These are phyloP conservation scores for Triplophysa bombifrons DNA, from an alignment of 2,797 vertebrate species.

Conservation along the genomic window DNA sequence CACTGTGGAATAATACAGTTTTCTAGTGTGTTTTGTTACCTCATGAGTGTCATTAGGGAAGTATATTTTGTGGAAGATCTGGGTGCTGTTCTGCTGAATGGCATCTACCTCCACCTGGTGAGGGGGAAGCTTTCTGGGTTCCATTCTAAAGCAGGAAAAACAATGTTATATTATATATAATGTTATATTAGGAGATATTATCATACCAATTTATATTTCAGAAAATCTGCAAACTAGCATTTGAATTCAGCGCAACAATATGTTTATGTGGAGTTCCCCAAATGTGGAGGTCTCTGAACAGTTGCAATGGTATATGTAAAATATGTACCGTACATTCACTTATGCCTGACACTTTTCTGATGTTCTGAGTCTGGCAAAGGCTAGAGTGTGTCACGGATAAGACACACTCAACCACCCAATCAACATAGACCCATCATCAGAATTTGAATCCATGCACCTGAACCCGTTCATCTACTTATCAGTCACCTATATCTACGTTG, in stretches of 20 bases:
- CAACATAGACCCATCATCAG: no score
- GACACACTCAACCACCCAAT: no score
- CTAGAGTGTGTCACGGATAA: neutral
- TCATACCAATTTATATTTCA: neutral
- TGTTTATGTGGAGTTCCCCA: neutral
- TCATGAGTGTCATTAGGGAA: slow-evolving; percentile 88
- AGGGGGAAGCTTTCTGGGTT: slow-evolving; percentile 91
- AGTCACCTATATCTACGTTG: no score
- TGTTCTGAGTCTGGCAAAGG: slow-evolving; percentile 9
- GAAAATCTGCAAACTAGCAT: slow-evolving; percentile 4
- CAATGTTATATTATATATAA: neutral
- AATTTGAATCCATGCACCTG: no score
- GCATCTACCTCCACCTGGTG: slow-evolving; percentile 90
- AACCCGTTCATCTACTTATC: no score
- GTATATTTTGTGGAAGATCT: slow-evolving; percentile 87
- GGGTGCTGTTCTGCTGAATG: slow-evolving; percentile 85
- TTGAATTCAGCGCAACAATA: neutral
- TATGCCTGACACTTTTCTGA: slow-evolving; percentile 16
- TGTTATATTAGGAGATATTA: neutral
- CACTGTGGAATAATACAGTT: neutral
- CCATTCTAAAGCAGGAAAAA: slow-evolving; percentile 72
- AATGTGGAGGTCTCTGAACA: slow-evolving; percentile 11
- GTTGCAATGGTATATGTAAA: slow-evolving; percentile 20
- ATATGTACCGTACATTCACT: slow-evolving; percentile 1
- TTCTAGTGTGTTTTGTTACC: slow-evolving; percentile 68